phyloP scores from a whole-genome alignment of 2,113 vertebrate genomes.

The Aptenodytes patagonicus region DNA sequence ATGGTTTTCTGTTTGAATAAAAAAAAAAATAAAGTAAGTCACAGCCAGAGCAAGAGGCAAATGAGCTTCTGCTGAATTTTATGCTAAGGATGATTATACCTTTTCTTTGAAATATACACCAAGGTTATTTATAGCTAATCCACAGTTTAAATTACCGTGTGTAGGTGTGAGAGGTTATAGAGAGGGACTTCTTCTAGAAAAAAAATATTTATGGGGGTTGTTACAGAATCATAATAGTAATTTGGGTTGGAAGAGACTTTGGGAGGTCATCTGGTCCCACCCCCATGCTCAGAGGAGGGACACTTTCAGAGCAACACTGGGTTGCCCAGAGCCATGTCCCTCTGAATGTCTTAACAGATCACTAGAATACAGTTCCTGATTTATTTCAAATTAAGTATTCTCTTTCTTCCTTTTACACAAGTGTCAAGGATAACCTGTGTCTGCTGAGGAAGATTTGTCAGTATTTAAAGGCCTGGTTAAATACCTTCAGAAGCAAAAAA shows the following conservation, averaged over 20 bases:
- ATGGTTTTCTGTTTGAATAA: background rate
- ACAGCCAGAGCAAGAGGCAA: background rate
- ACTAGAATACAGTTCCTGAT: background rate
- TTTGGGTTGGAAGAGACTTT: background rate
- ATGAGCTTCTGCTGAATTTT: constrained; percentile 1
- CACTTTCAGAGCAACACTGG: background rate
- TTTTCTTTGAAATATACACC: constrained; percentile 1
- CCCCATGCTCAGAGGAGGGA: background rate
- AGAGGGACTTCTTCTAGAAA: background rate
- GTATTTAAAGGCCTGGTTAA: background rate
- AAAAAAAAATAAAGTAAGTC: background rate
- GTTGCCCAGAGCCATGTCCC: fast-evolving
- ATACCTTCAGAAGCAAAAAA: background rate
- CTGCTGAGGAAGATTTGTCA: background rate
- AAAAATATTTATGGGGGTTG: background rate
- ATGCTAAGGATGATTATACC: background rate
- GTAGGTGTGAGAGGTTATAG: constrained; percentile 11
- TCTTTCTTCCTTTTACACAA: background rate
- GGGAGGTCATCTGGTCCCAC: background rate
- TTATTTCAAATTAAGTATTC: background rate
- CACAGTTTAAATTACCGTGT: background rate
- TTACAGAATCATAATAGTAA: background rate
- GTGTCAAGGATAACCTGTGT: background rate
- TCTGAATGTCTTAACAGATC: background rate
- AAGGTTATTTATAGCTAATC: constrained; percentile 27